Percentiles rank a stretch among this genome's conserved stretches.
These are phyloP conservation scores for Acomys russatus DNA, from an alignment of 2,797 vertebrate genomes.

Conservation along the genomic window DNA sequence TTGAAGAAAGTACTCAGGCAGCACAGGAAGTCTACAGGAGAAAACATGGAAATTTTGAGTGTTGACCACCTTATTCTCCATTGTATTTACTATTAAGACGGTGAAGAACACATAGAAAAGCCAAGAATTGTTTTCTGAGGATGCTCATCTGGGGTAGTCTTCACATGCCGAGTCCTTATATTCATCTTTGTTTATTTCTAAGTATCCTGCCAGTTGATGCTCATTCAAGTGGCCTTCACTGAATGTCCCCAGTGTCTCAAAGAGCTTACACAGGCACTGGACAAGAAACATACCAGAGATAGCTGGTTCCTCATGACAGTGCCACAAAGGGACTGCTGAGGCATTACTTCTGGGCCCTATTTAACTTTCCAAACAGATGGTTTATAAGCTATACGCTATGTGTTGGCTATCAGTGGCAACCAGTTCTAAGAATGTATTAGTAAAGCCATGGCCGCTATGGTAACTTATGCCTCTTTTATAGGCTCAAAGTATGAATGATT, in stretches of 20 bases:
- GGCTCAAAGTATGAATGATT: not conserved
- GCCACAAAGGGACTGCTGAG: not conserved
- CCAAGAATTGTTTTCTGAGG: not conserved
- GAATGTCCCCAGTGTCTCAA: not conserved
- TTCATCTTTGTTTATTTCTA: not conserved
- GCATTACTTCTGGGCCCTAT: not conserved
- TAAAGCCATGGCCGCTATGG: not conserved
- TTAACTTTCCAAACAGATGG: not conserved
- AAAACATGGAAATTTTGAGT: not conserved
- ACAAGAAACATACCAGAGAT: not conserved
- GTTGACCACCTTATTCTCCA: not conserved
- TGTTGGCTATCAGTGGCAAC: not conserved
- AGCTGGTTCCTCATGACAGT: not conserved
- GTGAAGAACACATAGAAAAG: constrained; percentile 8
- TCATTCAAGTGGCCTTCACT: not conserved
- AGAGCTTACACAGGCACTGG: not conserved
- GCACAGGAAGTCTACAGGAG: not conserved
- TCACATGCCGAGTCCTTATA: not conserved
- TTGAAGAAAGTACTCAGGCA: not conserved
- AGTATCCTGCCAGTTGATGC: not conserved
- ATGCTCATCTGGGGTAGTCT: not conserved
- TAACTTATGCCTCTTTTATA: not conserved
- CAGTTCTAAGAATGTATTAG: not conserved
- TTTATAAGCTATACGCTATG: not conserved
- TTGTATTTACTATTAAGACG: not conserved